Percentiles rank a stretch among this genome's conserved stretches.
These are phyloP conservation scores for Calonectris borealis DNA, from an alignment of 2,113 vertebrate species.

Conservation along the genomic window DNA sequence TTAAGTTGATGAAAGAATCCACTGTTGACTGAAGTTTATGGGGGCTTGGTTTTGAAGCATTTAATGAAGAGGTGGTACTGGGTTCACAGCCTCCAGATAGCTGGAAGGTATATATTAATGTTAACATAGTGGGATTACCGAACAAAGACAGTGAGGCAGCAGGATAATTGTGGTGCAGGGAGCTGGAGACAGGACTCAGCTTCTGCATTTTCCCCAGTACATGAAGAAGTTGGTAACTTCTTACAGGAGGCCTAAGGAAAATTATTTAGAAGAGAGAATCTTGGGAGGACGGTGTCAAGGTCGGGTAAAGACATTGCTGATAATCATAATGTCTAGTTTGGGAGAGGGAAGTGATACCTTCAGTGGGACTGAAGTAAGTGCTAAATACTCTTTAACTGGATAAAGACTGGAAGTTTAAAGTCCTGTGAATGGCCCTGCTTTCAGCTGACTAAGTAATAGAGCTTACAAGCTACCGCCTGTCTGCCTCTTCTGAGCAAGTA, in stretches of 20 bases:
- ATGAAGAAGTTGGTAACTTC: not conserved
- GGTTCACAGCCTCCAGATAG: not conserved
- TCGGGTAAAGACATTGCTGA: not conserved
- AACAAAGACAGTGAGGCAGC: not conserved
- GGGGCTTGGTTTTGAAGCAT: not conserved
- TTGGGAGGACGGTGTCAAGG: accelerated
- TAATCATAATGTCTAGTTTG: not conserved
- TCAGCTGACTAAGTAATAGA: not conserved
- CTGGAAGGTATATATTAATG: not conserved
- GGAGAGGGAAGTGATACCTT: not conserved
- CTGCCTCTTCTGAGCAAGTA: not conserved
- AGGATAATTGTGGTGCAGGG: not conserved
- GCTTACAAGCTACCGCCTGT: not conserved
- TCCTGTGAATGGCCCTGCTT: not conserved
- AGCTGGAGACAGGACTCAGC: not conserved
- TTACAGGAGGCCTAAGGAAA: not conserved
- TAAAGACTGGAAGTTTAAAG: not conserved
- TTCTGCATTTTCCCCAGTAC: not conserved
- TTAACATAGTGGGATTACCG: not conserved
- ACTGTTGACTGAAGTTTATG: not conserved
- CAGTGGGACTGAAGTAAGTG: not conserved
- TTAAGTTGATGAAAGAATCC: not conserved
- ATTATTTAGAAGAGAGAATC: not conserved
- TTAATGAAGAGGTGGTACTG: not conserved
- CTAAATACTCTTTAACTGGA: not conserved